Evolutionary conservation across 2,113 vertebrate genomes (phyloP).

Genomic region (Macrotus californicus): DNA sequence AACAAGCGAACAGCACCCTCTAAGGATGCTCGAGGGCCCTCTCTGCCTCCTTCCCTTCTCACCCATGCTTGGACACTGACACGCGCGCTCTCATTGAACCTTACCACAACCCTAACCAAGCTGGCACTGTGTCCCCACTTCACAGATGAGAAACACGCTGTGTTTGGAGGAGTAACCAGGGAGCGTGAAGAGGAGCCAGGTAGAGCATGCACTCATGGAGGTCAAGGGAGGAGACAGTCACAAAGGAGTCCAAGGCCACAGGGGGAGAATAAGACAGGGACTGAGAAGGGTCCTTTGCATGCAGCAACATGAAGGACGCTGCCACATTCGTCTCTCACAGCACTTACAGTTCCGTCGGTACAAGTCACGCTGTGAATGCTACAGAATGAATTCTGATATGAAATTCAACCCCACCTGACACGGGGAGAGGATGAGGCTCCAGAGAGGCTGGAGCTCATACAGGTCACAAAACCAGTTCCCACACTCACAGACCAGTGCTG

Average conservation of each 20-base stretch:
- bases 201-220: not conserved
- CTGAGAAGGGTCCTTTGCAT: not conserved
- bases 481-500: not conserved
- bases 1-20: not conserved
- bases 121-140: not conserved
- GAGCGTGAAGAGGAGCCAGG: not conserved
- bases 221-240: not conserved
- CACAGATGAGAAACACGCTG: not conserved
- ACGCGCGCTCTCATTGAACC: not conserved
- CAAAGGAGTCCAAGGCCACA: not conserved
- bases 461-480: not conserved
- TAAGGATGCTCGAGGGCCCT: not conserved
- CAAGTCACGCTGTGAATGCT: not conserved
- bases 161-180: not conserved
- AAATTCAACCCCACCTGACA: not conserved
- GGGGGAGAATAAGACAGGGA: not conserved
- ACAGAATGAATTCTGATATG: not conserved
- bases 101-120: not conserved
- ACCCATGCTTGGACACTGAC: not conserved
- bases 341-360: not conserved
- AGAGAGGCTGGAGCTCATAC: not conserved
- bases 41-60: not conserved
- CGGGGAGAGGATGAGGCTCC: not conserved
- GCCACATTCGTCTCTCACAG: not conserved
- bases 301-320: not conserved